Conservation (phyloP, 2,797 vertebrate genomes). For the Platalea minor region DNA sequence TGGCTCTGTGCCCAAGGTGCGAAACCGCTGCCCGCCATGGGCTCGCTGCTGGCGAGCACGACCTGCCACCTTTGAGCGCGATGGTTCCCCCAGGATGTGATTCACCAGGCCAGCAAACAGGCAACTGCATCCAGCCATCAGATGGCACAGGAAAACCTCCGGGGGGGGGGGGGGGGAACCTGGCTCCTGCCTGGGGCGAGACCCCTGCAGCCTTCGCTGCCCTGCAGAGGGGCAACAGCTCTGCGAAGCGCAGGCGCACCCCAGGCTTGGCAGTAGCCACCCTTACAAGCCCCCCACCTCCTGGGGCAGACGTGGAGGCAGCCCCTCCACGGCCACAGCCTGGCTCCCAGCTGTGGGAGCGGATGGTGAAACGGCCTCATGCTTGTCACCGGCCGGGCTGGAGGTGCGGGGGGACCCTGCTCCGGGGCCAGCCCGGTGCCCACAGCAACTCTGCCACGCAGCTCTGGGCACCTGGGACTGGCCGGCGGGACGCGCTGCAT, state of each 20-base stretch:
- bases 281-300: not conserved
- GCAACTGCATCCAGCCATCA: too few relatives aligned
- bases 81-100: not conserved
- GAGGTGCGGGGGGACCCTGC: not conserved
- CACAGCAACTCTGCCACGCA: fast-evolving
- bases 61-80: fast-evolving
- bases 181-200: fast-evolving
- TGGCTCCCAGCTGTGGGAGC: not conserved
- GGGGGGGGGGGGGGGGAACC: too few relatives aligned
- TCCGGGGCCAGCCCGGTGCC: not conserved
- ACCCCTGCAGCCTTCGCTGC: not conserved
- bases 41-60: not conserved
- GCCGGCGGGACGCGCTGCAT: fast-evolving
- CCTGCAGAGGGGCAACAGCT: not conserved
- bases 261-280: not conserved
- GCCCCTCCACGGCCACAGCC: not conserved
- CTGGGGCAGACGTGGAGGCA: not conserved
- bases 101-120: not conserved
- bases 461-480: not conserved
- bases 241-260: fast-evolving
- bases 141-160: not conserved
- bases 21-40: fast-evolving
- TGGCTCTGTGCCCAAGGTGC: fast-evolving
- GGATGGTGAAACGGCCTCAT: fast-evolving
- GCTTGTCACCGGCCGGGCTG: fast-evolving